phyloP scores from a whole-genome alignment of 2,888 invertebrate genomes.

The Clivina fossor region DNA sequence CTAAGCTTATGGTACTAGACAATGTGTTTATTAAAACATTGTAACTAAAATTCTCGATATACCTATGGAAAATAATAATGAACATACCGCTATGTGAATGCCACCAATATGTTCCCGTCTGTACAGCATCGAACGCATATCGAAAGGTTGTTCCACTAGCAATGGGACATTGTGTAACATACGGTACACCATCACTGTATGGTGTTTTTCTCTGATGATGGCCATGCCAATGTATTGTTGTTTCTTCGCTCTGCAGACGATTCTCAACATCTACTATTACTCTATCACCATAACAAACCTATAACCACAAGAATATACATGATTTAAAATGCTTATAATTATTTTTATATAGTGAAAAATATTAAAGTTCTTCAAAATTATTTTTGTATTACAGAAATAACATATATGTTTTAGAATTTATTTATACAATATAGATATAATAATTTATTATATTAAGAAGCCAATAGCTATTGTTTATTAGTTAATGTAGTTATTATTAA shows the following conservation, averaged over 20 bases:
- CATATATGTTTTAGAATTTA: too few relatives aligned
- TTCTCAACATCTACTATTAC: conserved; percentile 87
- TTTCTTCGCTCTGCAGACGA: conserved; percentile 74
- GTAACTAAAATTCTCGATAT: not conserved
- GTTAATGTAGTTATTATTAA: too few relatives aligned
- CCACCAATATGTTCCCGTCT: conserved; percentile 87
- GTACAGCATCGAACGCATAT: conserved; percentile 72
- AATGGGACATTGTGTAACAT: conserved; percentile 83
- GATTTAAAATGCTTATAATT: too few relatives aligned
- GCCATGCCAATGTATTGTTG: conserved; percentile 92
- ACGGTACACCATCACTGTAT: conserved; percentile 88
- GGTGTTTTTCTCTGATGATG: conserved; percentile 76
- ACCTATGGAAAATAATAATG: not conserved
- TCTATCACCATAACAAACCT: too few relatives aligned
- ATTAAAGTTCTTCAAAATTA: too few relatives aligned
- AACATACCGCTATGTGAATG: conserved; percentile 66
- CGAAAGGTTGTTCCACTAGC: conserved; percentile 72
- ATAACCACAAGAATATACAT: too few relatives aligned
- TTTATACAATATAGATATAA: too few relatives aligned
- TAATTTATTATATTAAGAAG: too few relatives aligned
- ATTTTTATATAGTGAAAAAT: too few relatives aligned
- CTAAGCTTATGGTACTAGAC: too few relatives aligned
- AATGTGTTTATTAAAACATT: not conserved
- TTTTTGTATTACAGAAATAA: too few relatives aligned
- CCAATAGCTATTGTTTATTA: too few relatives aligned